A percentile compares a stretch with the other conserved stretches of the same genome.
These are phyloP conservation scores for Hypocryptadius cinnamomeus DNA, from an alignment of 2,113 vertebrate genomes.

Conservation along the genomic window DNA sequence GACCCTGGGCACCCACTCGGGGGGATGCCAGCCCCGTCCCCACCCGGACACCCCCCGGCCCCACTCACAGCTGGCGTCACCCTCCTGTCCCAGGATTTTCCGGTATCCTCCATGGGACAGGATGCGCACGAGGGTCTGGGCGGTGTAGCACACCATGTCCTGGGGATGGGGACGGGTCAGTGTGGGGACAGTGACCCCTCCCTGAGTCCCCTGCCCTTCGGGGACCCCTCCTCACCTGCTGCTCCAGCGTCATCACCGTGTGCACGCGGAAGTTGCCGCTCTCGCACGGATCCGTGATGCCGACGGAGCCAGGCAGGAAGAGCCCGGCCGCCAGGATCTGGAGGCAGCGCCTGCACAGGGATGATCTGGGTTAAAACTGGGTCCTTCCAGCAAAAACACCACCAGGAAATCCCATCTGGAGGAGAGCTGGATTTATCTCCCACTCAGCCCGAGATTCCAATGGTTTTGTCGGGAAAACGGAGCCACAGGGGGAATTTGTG, in stretches of 20 bases:
- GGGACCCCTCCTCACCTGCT: conserved; percentile 78
- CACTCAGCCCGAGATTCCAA: neutral
- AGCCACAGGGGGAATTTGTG: accelerated
- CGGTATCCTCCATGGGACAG: conserved; percentile 92
- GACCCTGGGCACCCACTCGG: accelerated
- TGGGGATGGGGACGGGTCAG: neutral
- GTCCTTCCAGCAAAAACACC: accelerated
- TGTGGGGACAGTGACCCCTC: accelerated
- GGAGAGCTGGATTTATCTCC: neutral
- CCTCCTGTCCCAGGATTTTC: conserved; percentile 94
- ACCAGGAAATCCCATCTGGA: accelerated
- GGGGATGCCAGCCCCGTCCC: neutral
- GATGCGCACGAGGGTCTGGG: conserved; percentile 92
- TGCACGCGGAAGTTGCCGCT: conserved; percentile 96
- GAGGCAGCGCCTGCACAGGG: conserved; percentile 81
- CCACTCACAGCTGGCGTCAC: conserved; percentile 91
- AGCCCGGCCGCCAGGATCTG: conserved; percentile 95
- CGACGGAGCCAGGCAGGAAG: conserved; percentile 92
- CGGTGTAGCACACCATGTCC: conserved; percentile 97
- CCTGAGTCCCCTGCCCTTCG: accelerated
- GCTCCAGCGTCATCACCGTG: conserved; percentile 96
- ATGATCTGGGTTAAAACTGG: accelerated
- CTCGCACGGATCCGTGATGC: conserved; percentile 96
- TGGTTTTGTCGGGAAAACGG: accelerated
- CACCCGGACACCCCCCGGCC: accelerated